These are phyloP conservation scores for Taenioides sp. DNA, from an alignment of 2,797 vertebrate species.

Conservation along the genomic window DNA sequence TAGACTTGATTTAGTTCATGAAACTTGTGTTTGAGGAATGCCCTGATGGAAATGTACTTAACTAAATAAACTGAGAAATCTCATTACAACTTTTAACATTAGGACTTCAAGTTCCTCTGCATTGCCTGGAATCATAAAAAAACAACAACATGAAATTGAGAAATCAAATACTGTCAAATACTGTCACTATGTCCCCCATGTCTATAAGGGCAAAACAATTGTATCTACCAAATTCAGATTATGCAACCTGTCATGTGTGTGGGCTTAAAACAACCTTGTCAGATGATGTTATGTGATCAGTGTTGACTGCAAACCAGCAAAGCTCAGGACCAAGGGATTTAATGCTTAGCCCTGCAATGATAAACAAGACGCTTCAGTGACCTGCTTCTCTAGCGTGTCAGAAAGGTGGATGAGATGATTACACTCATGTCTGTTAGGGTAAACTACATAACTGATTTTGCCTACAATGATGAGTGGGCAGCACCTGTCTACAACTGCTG, in stretches of 20 bases:
- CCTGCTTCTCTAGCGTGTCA: constrained; percentile 59
- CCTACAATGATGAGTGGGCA: constrained; percentile 3
- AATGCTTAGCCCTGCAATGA: constrained; percentile 38
- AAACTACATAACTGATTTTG: constrained; percentile 14
- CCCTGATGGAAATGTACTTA: background rate
- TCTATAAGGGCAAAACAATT: constrained; percentile 18
- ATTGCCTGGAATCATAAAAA: constrained; percentile 19
- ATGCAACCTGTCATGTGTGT: constrained; percentile 65
- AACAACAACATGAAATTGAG: constrained; percentile 27
- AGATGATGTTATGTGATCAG: constrained; percentile 65
- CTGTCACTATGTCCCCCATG: constrained; percentile 10
- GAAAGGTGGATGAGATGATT: constrained; percentile 39
- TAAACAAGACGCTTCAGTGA: constrained; percentile 52
- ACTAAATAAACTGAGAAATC: background rate
- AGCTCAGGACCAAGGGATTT: constrained; percentile 55
- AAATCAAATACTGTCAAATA: constrained; percentile 27
- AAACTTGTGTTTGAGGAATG: background rate
- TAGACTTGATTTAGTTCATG: background rate
- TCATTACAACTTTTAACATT: background rate
- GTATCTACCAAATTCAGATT: constrained; percentile 57
- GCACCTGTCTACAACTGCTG: background rate
- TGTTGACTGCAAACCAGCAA: constrained; percentile 68
- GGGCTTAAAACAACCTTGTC: constrained; percentile 62
- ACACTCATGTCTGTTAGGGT: constrained; percentile 1
- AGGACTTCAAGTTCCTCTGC: background rate